phyloP scores from a whole-genome alignment of 1,140 invertebrate genomes.

The Xylocopa sonorina region DNA sequence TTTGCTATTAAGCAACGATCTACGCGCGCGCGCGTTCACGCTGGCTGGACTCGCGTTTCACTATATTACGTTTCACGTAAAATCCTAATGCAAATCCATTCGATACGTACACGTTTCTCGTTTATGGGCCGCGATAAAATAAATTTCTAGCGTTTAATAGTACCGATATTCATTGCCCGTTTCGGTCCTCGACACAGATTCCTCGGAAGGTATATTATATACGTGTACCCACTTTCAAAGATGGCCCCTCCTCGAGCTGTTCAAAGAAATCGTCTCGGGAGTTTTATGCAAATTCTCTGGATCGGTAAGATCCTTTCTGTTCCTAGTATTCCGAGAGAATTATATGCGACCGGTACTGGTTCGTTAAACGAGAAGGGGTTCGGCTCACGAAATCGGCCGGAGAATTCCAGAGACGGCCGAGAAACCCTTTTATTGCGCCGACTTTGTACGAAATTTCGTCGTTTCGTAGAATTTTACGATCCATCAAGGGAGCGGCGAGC shows the following conservation, averaged over 20 bases:
- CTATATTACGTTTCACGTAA: neutral
- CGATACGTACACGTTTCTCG: no score
- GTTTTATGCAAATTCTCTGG: conserved; percentile 44
- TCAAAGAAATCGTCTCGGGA: conserved; percentile 1
- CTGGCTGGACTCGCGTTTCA: conserved; percentile 5
- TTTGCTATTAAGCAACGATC: conserved; percentile 65
- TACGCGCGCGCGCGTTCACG: neutral
- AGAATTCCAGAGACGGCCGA: conserved; percentile 20
- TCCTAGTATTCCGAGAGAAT: conserved; percentile 24
- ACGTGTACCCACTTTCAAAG: neutral
- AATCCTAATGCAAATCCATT: neutral
- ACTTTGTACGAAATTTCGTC: conserved; percentile 46
- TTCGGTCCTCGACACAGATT: neutral
- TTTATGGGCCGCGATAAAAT: no score
- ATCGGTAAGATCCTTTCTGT: conserved; percentile 43
- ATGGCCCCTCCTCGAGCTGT: neutral
- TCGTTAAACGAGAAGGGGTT: conserved; percentile 18
- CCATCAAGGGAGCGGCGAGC: neutral
- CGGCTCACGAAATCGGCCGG: neutral
- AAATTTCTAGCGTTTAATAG: no score
- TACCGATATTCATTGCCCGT: no score
- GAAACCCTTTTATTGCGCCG: conserved; percentile 45
- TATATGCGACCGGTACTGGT: conserved; percentile 6
- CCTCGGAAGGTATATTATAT: no score
- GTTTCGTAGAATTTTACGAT: conserved; percentile 44